Evolutionary conservation across 2,113 vertebrate species (phyloP).

Genomic region (Neogale vison): DNA sequence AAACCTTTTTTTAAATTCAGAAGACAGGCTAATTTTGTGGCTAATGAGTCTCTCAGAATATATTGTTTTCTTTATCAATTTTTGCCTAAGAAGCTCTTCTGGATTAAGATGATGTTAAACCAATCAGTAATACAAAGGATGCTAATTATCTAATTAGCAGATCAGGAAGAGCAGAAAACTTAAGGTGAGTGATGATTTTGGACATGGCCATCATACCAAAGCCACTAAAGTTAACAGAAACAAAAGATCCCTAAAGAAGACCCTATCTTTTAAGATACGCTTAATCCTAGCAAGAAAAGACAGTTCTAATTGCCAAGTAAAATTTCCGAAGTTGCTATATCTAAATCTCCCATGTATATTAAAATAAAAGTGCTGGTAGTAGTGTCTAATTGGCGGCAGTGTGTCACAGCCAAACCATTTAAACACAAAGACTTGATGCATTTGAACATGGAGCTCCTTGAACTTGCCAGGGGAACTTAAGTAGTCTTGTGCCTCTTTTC

Average conservation of each 20-base stretch:
- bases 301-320: neutral
- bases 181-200: neutral
- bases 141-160: neutral
- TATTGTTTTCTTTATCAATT: conserved; percentile 19
- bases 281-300: conserved; percentile 26
- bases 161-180: neutral
- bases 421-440: neutral
- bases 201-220: neutral
- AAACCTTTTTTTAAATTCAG: neutral
- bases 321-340: neutral
- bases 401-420: neutral
- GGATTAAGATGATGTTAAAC: neutral
- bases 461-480: neutral
- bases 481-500: neutral
- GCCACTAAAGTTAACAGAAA: neutral
- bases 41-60: neutral
- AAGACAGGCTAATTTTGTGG: neutral
- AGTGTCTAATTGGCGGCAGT: neutral
- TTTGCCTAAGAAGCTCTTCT: neutral
- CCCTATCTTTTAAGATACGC: neutral
- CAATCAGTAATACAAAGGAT: neutral
- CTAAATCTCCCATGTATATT: neutral
- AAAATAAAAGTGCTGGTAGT: neutral
- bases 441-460: neutral
- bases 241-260: neutral